Evolutionary conservation across 2,797 vertebrate species (phyloP).

Genomic region (Oreortyx pictus): DNA sequence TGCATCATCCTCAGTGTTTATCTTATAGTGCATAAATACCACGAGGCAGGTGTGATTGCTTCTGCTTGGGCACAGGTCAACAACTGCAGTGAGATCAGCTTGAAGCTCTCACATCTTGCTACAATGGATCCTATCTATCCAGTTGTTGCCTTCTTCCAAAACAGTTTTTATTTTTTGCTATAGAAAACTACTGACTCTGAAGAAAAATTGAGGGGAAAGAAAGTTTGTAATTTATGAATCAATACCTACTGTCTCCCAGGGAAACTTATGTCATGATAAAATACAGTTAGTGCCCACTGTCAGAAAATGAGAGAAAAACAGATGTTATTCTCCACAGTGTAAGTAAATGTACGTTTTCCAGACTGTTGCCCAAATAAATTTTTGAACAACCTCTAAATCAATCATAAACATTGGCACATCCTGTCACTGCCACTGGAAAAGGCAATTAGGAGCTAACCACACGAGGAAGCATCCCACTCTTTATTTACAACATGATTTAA

Average conservation of each 20-base stretch:
- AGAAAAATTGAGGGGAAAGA: fast-evolving
- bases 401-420: slow-evolving; percentile 42
- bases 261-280: slow-evolving; percentile 39
- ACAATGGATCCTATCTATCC: neutral
- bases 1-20: neutral
- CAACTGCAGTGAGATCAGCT: neutral
- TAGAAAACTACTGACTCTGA: neutral
- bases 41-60: neutral
- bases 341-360: slow-evolving; percentile 60
- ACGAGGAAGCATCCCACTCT: slow-evolving; percentile 35
- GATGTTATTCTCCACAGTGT: slow-evolving; percentile 18
- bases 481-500: slow-evolving; percentile 57
- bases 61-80: neutral
- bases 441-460: slow-evolving; percentile 60
- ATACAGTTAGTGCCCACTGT: slow-evolving; percentile 15
- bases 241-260: neutral
- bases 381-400: slow-evolving; percentile 51
- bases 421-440: slow-evolving; percentile 20
- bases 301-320: slow-evolving; percentile 26
- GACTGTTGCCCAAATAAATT: slow-evolving; percentile 47
- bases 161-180: neutral
- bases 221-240: slow-evolving; percentile 14
- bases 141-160: neutral
- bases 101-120: neutral
- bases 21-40: neutral